phyloP scores from a whole-genome alignment of 2,888 invertebrate genomes.

The Myopa tessellatipennis region DNA sequence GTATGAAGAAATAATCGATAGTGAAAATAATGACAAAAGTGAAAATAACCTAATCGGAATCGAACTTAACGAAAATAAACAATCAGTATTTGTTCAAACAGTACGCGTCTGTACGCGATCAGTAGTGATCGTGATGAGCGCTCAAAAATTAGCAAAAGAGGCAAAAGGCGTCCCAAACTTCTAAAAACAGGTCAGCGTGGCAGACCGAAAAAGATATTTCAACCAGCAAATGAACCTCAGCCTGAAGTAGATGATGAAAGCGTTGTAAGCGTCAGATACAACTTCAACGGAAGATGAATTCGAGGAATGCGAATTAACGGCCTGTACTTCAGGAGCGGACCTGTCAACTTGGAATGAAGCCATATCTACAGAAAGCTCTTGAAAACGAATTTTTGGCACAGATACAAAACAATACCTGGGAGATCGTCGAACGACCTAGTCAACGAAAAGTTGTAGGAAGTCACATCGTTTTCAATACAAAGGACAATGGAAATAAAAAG shows the following conservation, averaged over 20 bases:
- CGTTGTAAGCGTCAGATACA: neutral
- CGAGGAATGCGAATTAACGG: slow-evolving; percentile 42
- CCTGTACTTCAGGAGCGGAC: slow-evolving; percentile 10
- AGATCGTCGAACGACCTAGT: slow-evolving; percentile 43
- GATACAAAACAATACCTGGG: slow-evolving; percentile 44
- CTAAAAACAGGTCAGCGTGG: too few relatives aligned
- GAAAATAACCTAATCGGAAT: slow-evolving; percentile 32
- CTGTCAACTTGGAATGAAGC: slow-evolving; percentile 33
- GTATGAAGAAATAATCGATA: slow-evolving; percentile 40
- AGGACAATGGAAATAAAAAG: slow-evolving; percentile 39
- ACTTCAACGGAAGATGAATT: slow-evolving; percentile 31
- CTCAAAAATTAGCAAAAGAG: too few relatives aligned
- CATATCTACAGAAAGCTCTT: slow-evolving; percentile 30
- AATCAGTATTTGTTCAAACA: slow-evolving; percentile 11
- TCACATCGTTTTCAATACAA: slow-evolving; percentile 41
- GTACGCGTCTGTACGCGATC: neutral
- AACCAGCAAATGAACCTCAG: too few relatives aligned
- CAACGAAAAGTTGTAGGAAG: slow-evolving; percentile 42
- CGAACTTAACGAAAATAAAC: slow-evolving; percentile 17
- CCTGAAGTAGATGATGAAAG: neutral
- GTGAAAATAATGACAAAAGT: slow-evolving; percentile 30
- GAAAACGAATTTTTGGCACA: slow-evolving; percentile 47
- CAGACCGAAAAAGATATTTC: too few relatives aligned
- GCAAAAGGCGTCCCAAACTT: too few relatives aligned
- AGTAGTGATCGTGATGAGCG: slow-evolving; percentile 8